A percentile compares a stretch with the other conserved stretches of the same genome.
Evolutionary conservation across 2,797 vertebrate genomes (phyloP).

Genomic region (Nothura maculosa): DNA sequence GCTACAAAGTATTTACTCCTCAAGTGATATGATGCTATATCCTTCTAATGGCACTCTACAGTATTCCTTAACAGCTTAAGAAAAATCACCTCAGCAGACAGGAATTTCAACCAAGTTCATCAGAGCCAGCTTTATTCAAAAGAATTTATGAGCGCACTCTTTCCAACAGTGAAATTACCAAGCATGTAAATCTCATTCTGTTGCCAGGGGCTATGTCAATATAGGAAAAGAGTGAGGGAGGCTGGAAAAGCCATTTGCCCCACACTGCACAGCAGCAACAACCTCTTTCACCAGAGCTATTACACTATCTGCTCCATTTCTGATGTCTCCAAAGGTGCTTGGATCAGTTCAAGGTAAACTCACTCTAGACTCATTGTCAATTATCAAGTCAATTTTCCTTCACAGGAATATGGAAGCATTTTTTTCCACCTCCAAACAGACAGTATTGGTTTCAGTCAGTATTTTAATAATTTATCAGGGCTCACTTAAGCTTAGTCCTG

Average conservation of each 20-base stretch:
- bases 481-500: no score
- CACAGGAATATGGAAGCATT: rapidly evolving
- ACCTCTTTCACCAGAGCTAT: background rate
- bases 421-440: background rate
- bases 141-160: background rate
- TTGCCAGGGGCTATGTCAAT: background rate
- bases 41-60: background rate
- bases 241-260: background rate
- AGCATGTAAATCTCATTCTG: background rate
- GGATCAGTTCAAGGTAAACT: no score
- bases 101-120: background rate
- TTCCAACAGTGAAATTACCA: background rate
- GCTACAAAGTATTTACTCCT: background rate
- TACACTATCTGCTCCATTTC: background rate
- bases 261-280: rapidly evolving
- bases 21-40: background rate
- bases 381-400: background rate
- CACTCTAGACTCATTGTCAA: no score
- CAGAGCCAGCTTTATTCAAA: background rate
- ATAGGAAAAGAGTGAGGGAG: background rate
- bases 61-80: background rate
- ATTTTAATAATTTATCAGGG: rapidly evolving
- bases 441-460: rapidly evolving
- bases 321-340: no score
- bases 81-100: background rate